phyloP scores from a whole-genome alignment of 2,113 vertebrate genomes.

The Alligator sinensis region DNA sequence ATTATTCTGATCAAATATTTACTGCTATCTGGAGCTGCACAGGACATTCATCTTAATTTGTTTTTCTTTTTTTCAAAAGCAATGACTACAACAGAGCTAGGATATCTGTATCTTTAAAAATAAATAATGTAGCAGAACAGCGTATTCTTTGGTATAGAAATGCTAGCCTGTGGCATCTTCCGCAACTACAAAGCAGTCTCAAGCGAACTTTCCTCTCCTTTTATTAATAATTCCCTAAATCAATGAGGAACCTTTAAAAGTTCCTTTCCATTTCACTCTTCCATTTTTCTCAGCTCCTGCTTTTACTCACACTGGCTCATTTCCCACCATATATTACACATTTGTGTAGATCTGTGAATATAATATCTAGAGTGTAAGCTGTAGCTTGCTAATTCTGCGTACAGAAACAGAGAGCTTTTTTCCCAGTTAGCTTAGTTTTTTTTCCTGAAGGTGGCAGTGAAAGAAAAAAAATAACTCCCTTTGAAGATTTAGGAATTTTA shows the following conservation, averaged over 20 bases:
- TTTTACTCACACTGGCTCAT: not conserved
- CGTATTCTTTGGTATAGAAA: conserved; percentile 13
- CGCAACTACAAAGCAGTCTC: conserved; percentile 28
- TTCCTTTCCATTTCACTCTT: conserved; percentile 4
- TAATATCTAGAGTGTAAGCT: not conserved
- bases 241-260: conserved; percentile 54
- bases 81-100: conserved; percentile 18
- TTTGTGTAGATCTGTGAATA: not conserved
- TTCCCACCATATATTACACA: fast-evolving
- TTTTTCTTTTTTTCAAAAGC: conserved; percentile 75
- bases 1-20: conserved; percentile 76
- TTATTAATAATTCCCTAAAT: conserved; percentile 58
- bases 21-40: conserved; percentile 55
- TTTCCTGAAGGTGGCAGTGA: conserved; percentile 87
- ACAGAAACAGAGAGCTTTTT: conserved; percentile 25
- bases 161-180: conserved; percentile 29
- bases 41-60: conserved; percentile 54
- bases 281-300: fast-evolving
- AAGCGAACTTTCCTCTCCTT: conserved; percentile 51
- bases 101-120: conserved; percentile 70
- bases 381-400: conserved; percentile 9
- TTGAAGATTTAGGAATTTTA: conserved; percentile 78
- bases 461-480: conserved; percentile 78
- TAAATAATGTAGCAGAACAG: conserved; percentile 52
- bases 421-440: conserved; percentile 26